Base-by-base conservation (phyloP, 2,888 invertebrate species). In the Ditula angustiorana region DNA sequence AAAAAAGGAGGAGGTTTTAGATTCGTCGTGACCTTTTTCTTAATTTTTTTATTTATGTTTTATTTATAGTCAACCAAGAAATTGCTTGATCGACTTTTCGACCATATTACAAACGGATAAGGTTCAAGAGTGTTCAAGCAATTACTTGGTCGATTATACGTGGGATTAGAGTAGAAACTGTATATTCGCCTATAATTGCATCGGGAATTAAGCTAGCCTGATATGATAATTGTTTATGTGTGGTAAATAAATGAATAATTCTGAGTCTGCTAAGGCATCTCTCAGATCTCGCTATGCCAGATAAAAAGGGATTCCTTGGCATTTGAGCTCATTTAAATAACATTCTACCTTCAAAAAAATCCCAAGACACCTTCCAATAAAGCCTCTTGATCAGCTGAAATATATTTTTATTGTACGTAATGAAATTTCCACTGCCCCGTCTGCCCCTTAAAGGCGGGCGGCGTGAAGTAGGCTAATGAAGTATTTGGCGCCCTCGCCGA, bases 381-480 rank as follows among this genome's bases (percentile, higher is more conserved):
- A 62, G 50, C 33, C 19, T 35, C 23, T 23, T 63, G 62, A 63
- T 62, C 56, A 49, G 28, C 26, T 30, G 49, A 56, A 57, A 57
- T 57, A 50, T 57, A 57, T 63, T 57, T 57, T 57, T 57, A 63
- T 50, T 57, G 57, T 47, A 26, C 21, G 28, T 33, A 62, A 62
- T 50, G 16, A 37, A 57, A 24, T 56, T 33, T 30, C 23, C 41
- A 33, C 62, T 63, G 50, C 23, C 63, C 63, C 63, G 58, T 64
- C 62, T 63, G 50, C 23, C 63, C 63, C 63, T 64, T 64, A 64
- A 64, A 58, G 41, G 64, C 63, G 67, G 70, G 71, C 71, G 74
- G 72, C 69, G 77, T 73, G 71, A 80, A 82, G 76, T 78, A 75
- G 81, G 79, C 80, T 85, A 85, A 85, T 84, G 84, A 85, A 82